These are phyloP conservation scores for Nephrotoma flavescens DNA, from an alignment of 2,888 invertebrate genomes.

Conservation along the genomic window DNA sequence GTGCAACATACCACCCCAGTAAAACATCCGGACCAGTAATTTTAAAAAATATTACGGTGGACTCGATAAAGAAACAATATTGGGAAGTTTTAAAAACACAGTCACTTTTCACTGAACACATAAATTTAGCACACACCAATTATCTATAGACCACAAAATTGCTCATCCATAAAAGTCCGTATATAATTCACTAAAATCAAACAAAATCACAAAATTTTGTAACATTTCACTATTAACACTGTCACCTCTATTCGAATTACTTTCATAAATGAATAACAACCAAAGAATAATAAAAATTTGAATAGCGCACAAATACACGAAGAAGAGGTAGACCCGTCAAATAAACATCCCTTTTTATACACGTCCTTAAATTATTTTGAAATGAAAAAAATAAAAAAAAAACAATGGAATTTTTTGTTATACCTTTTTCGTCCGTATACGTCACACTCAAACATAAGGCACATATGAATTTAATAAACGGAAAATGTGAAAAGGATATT, in stretches of 20 bases:
- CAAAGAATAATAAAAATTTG: neutral
- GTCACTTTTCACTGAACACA: too few species aligned
- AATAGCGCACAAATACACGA: neutral
- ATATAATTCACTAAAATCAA: too few species aligned
- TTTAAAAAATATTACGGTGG: too few species aligned
- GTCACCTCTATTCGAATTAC: neutral
- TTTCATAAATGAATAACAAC: neutral
- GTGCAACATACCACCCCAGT: too few species aligned
- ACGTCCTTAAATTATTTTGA: neutral
- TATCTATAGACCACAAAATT: too few species aligned
- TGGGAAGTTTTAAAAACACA: too few species aligned
- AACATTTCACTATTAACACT: neutral
- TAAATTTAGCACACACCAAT: too few species aligned
- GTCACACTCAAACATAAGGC: neutral
- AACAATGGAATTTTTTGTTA: neutral
- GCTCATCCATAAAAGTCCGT: too few species aligned
- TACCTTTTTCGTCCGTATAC: neutral
- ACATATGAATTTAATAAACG: neutral
- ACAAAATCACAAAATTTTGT: too few species aligned
- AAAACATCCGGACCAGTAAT: too few species aligned
- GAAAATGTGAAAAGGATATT: neutral
- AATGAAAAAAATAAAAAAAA: neutral
- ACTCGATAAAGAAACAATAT: too few species aligned
- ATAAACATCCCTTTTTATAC: neutral
- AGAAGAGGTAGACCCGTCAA: neutral